Evolutionary conservation across 2,888 invertebrate species (phyloP).

Genomic region (Phengaris arion): DNA sequence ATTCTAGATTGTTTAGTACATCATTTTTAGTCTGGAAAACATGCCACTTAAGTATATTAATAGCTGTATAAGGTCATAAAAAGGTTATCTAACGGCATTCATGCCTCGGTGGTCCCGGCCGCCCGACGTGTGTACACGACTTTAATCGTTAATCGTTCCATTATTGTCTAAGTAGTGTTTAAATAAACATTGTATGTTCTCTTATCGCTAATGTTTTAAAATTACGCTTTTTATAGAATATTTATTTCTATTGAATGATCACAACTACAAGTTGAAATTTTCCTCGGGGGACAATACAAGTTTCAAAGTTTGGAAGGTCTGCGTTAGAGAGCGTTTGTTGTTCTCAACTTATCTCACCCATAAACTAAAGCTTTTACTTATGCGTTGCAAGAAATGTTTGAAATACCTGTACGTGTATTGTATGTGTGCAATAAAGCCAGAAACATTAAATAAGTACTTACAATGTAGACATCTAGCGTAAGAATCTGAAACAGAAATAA

Average conservation of each 20-base stretch:
- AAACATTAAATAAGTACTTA: too few species aligned
- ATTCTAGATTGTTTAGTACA: slow-evolving; percentile 26
- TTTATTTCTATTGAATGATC: neutral
- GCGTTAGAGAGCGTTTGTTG: neutral
- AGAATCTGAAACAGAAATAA: too few species aligned
- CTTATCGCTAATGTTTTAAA: slow-evolving; percentile 7
- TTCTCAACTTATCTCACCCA: neutral
- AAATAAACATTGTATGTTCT: slow-evolving; percentile 2
- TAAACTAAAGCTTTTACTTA: neutral
- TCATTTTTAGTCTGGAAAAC: slow-evolving; percentile 25
- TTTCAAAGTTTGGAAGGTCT: neutral
- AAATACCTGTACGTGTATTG: neutral
- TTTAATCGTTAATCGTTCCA: slow-evolving; percentile 27
- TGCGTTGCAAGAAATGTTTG: neutral
- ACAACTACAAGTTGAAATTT: neutral
- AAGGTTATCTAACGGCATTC: slow-evolving; percentile 36
- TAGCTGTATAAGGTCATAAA: slow-evolving; percentile 35
- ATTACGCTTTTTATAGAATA: slow-evolving; percentile 10
- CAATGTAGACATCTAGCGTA: neutral
- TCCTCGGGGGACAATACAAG: neutral
- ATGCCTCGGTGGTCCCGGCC: slow-evolving; percentile 39
- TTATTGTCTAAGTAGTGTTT: slow-evolving; percentile 28
- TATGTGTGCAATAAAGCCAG: too few species aligned
- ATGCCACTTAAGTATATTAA: slow-evolving; percentile 28
- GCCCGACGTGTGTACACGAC: slow-evolving; percentile 25